Conservation (phyloP, 2,888 invertebrate genomes). For the Calameuta pallipes region DNA sequence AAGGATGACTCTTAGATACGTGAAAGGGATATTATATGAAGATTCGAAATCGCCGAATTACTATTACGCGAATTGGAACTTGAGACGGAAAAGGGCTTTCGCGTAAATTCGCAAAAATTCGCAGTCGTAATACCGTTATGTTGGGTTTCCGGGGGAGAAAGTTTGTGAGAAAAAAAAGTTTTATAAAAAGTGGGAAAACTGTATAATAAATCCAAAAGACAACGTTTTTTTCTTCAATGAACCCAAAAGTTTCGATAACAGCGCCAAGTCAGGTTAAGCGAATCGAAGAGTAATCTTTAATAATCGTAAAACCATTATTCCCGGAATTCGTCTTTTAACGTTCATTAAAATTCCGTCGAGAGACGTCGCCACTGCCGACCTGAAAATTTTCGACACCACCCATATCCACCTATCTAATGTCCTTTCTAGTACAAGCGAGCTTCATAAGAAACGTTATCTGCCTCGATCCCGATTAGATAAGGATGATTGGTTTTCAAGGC, state of each 20-base stretch:
- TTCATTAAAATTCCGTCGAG: not conserved
- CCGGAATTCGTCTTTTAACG: not conserved
- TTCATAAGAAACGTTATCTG: not conserved
- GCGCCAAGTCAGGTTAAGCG: not conserved
- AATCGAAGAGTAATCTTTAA: not conserved
- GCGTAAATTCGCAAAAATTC: not conserved
- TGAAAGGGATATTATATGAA: not conserved
- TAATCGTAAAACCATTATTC: not conserved
- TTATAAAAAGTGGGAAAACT: not conserved
- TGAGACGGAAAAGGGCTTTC: not conserved
- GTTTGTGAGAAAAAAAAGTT: not conserved
- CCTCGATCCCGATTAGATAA: not conserved
- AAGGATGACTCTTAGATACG: not conserved
- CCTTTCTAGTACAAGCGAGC: not conserved
- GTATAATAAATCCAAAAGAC: not conserved
- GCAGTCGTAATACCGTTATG: not conserved
- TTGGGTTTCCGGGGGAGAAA: not conserved
- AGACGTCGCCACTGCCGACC: not conserved
- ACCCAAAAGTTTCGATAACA: not conserved
- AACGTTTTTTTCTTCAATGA: not conserved
- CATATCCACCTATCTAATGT: not conserved
- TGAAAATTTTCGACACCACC: not conserved
- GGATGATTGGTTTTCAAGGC: not conserved
- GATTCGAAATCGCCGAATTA: not conserved
- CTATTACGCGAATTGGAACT: not conserved